Conservation (phyloP, 2,888 invertebrate genomes). For the Acanthosepion pharaonis region DNA sequence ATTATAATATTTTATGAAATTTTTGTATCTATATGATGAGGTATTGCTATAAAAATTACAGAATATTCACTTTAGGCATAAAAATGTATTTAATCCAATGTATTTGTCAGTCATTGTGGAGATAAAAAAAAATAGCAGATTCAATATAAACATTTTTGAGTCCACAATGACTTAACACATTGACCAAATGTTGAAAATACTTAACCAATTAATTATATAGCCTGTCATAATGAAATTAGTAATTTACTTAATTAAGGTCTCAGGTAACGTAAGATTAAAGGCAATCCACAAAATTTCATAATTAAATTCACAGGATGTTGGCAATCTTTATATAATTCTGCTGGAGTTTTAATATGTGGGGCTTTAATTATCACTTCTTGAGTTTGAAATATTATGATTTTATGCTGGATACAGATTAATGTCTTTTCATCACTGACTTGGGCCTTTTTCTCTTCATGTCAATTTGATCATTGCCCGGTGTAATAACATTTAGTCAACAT, state of each 20-base stretch:
- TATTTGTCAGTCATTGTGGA: too few relatives aligned
- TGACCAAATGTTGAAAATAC: background rate
- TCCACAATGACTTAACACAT: background rate
- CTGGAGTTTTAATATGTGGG: background rate
- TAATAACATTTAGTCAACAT: too few relatives aligned
- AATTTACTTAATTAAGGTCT: background rate
- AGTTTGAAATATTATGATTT: background rate
- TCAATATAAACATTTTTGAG: too few relatives aligned
- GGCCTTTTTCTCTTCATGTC: too few relatives aligned
- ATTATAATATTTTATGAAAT: too few relatives aligned
- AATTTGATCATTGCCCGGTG: too few relatives aligned
- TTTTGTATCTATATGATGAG: too few relatives aligned
- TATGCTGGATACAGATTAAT: background rate
- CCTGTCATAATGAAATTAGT: background rate
- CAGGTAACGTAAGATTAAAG: background rate
- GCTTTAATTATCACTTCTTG: background rate
- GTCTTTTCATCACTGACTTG: too few relatives aligned
- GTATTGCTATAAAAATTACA: too few relatives aligned
- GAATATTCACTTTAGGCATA: too few relatives aligned
- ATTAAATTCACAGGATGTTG: background rate
- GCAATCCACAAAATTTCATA: background rate
- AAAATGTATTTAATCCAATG: too few relatives aligned
- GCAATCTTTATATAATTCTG: background rate
- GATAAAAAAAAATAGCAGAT: too few relatives aligned
- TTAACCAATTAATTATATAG: background rate